Percentiles rank a stretch among this genome's conserved stretches.
Evolutionary conservation across 2,113 vertebrate genomes (phyloP).

Genomic region (Brachypodius melanocephalos): DNA sequence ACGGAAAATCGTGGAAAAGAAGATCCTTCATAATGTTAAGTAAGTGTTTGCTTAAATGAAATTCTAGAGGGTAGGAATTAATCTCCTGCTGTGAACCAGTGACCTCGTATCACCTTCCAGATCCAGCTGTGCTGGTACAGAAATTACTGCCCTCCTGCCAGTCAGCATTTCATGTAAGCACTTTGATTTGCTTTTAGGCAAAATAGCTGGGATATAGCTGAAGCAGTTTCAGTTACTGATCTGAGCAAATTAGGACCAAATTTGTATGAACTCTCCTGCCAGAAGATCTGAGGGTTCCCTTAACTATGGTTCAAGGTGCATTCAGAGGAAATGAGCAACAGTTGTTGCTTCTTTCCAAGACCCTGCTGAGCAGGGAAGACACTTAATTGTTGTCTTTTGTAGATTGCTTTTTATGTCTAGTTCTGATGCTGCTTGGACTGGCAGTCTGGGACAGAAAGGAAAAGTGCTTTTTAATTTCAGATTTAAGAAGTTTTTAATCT

Average conservation of each 20-base stretch:
- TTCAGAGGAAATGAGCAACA: neutral
- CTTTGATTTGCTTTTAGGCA: neutral
- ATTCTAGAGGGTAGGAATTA: neutral
- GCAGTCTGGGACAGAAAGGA: neutral
- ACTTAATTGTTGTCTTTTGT: neutral
- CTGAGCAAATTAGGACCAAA: neutral
- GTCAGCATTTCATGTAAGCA: neutral
- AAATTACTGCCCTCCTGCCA: neutral
- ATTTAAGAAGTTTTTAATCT: neutral
- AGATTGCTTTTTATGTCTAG: neutral
- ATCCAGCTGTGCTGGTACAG: constrained; percentile 16
- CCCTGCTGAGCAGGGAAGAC: neutral
- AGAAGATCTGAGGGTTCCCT: neutral
- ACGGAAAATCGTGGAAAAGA: constrained; percentile 55
- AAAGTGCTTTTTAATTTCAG: neutral
- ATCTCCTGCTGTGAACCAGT: neutral
- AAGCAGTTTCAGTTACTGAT: neutral
- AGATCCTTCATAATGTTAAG: constrained; percentile 65
- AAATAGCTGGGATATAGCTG: neutral
- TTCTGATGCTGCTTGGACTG: neutral
- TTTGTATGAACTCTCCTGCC: neutral
- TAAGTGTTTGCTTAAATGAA: constrained; percentile 45
- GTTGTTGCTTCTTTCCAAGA: neutral
- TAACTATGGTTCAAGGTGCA: neutral
- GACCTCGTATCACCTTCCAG: neutral